Evolutionary conservation across 1,140 invertebrate species (phyloP), one percentile per base, ranked within the genome.

Genomic region (Drosophila albomicans): DNA sequence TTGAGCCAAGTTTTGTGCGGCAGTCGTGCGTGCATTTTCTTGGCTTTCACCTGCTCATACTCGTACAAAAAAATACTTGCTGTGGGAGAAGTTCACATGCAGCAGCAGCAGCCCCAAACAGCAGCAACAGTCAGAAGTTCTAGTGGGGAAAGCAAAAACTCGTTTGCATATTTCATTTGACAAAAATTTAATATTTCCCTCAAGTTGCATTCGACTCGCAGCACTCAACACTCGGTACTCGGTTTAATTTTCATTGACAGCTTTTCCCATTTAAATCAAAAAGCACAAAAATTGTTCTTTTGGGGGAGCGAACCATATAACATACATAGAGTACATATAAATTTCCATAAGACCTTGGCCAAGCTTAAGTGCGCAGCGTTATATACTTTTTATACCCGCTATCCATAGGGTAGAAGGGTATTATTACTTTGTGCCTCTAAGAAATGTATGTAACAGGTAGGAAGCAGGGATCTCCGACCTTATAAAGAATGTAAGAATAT

Each of bases 1-100:
- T 64, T 64, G n/a, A 64, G 62, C 49, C 62, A 25, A 45, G 16
- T 52, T 63, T 25, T 41, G 6, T 3, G 43, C 45, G 13, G 43
- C 68, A 57, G 30, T 57, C 68, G 61, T 71, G 68, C 68, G 52
- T 65, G 41, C 20, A 49, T 49, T 71, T 71, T 65, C 25, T 43
- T 57, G 32, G 52, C 46, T 52, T 52, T 52, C 28, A 52, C 35
- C 59, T 57, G 15, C 13, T 35, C n/a, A 51, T 32, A 25, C 20
- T 20, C 20, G 3, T 20, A 25, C 3, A 63, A 28, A 43, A 45
- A 63, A 63, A 52, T 54, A 43, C 32, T 38, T 25, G 13, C 58
- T 49, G 46, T 4, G 2, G 46, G 10, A 25, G 20, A 64, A 30
- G 32, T 65, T 56, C 51, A 65, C 13, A 56, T 46, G 51, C 28